A percentile compares a stretch with the other conserved stretches of the same genome.
Conservation (phyloP, 2,888 invertebrate species). For the Cheilosia urbana region DNA sequence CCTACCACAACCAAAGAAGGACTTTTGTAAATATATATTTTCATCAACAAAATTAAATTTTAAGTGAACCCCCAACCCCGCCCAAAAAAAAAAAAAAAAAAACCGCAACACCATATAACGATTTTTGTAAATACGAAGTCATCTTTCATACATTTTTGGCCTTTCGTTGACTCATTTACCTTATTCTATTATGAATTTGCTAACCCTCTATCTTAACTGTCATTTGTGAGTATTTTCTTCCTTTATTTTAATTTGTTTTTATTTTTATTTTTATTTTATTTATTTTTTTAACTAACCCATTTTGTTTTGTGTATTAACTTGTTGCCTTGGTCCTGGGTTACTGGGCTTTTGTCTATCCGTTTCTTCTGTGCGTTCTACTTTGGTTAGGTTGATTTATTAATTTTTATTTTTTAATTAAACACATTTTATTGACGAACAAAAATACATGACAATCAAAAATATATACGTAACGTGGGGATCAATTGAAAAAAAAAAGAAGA, state of each 20-base stretch:
- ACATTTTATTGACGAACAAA: constrained; percentile 38
- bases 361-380: constrained; percentile 52
- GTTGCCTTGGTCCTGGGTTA: constrained; percentile 3
- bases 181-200: constrained; percentile 31
- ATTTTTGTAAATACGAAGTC: constrained; percentile 60
- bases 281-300: constrained; percentile 17
- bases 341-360: constrained; percentile 31
- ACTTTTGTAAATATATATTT: constrained; percentile 75
- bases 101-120: constrained; percentile 22
- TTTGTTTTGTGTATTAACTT: constrained; percentile 6
- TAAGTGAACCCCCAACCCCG: constrained; percentile 4
- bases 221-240: constrained; percentile 69
- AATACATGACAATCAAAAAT: not conserved
- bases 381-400: constrained; percentile 67
- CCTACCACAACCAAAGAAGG: constrained; percentile 74
- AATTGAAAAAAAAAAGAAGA: constrained; percentile 2
- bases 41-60: constrained; percentile 56
- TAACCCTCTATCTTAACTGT: constrained; percentile 53
- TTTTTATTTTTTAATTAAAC: constrained; percentile 28
- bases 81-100: not conserved
- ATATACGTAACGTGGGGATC: constrained; percentile 3
- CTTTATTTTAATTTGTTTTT: not conserved
- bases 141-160: constrained; percentile 36
- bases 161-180: constrained; percentile 29
- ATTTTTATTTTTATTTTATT: constrained; percentile 27